Evolutionary conservation across 2,797 vertebrate genomes (phyloP).

Genomic region (Sebastes hubbsi): DNA sequence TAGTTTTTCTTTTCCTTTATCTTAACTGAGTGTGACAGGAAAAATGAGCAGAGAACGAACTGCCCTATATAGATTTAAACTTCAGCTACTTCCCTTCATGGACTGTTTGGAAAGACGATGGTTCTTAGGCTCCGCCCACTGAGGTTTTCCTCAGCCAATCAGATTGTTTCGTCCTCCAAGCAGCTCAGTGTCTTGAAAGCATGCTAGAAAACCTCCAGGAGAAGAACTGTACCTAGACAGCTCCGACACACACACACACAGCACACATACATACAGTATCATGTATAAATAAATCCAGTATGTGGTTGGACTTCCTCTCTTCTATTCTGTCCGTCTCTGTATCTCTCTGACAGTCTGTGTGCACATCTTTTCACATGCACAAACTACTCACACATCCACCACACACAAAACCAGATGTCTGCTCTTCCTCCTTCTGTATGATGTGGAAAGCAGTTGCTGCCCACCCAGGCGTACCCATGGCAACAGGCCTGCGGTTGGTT

Average conservation of each 20-base stretch:
- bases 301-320: slow-evolving; percentile 6
- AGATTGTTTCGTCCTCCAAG: not conserved
- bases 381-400: not conserved
- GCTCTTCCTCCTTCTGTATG: slow-evolving; percentile 66
- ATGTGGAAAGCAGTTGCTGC: slow-evolving; percentile 64
- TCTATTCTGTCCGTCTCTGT: not conserved
- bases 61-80: not conserved
- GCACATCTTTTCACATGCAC: not conserved
- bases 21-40: not conserved
- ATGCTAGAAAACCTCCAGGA: not conserved
- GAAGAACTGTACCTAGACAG: not conserved
- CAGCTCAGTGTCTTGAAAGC: not conserved
- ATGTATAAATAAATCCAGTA: slow-evolving; percentile 1
- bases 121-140: not conserved
- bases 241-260: not conserved
- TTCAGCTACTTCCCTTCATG: not conserved
- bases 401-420: slow-evolving; percentile 55
- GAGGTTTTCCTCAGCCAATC: not conserved
- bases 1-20: not conserved
- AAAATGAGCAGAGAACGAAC: not conserved
- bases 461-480: slow-evolving; percentile 53
- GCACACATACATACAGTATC: not conserved
- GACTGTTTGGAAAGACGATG: not conserved
- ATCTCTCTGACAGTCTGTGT: slow-evolving; percentile 4
- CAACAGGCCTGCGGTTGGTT: slow-evolving; percentile 52